Evolutionary conservation across 2,113 vertebrate species (phyloP), one percentile per base, ranked within the genome.

Genomic region (Ophiodon elongatus): DNA sequence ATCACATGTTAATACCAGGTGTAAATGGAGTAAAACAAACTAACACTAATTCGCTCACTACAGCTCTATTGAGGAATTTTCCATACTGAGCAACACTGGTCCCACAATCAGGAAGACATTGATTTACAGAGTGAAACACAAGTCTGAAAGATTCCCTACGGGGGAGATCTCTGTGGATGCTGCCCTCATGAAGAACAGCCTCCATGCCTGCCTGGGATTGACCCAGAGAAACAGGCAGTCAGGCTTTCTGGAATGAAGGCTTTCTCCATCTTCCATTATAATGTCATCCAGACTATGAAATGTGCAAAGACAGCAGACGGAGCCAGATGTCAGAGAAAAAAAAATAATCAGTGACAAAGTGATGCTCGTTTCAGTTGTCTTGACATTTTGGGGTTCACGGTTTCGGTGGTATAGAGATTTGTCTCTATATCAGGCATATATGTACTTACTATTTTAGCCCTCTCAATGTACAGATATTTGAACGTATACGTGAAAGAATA

Each of bases 81-180:
- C 17, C 41, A n/a, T 62, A 8, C 17, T 7, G 17, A 47, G 37
- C 29, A 17, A 1, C 57, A 54, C 37, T 33, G 31, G 25, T 68
- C 65, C 9, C 31, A 6, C 29, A 23, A 25, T n/a, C 6, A 57
- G 45, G 35, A 23, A 54, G 19, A 65, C 25, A 10, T 70, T 35
- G 8, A 50, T 47, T 29, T 15, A 59, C 39, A 15, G 31, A 25
- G 14, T 60, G 52, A 71, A 71, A 71, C 33, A 43, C 50, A 69
- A 74, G 8, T 50, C 69, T 62, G 25, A 70, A 2, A 67, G 17
- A 23, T 27, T 60, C 66, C 29, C 70, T 62, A 0, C 0, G 19
- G 65, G 57, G 41, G 7, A 59, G 21, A 79, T 79, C 79, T 63
- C 41, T 72, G 74, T 72, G 43, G 52, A 56, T 39, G 60, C 47